These are phyloP conservation scores for Myopa tessellatipennis DNA, from an alignment of 2,888 invertebrate species.

Conservation along the genomic window DNA sequence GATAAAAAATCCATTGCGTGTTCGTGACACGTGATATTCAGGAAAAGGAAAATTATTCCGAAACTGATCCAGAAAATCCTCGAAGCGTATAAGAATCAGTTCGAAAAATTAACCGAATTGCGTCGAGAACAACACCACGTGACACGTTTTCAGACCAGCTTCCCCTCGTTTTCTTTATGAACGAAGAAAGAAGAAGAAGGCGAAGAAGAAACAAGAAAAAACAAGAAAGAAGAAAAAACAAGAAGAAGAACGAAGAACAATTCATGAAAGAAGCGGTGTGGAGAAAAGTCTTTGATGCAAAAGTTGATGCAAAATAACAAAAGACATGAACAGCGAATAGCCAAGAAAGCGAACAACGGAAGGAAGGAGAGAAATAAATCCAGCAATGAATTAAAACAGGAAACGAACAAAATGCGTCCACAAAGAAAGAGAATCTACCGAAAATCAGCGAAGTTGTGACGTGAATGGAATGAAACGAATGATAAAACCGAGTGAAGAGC, in stretches of 20 bases:
- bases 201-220: background rate
- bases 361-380: background rate
- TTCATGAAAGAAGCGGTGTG: background rate
- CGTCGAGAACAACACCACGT: too few species aligned
- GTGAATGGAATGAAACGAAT: background rate
- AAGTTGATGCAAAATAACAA: slow-evolving; percentile 16
- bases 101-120: background rate
- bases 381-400: background rate
- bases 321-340: too few species aligned
- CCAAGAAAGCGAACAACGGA: background rate
- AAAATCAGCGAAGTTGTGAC: background rate
- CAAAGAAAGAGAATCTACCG: background rate
- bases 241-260: background rate
- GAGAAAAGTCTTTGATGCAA: background rate
- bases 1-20: too few species aligned
- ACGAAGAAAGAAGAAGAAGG: background rate
- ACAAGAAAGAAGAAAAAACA: background rate
- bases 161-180: too few species aligned
- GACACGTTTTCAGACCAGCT: too few species aligned
- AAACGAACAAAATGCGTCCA: background rate
- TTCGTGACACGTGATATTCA: too few species aligned
- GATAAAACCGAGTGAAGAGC: too few species aligned
- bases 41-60: background rate
- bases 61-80: background rate
- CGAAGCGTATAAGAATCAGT: background rate